Base-by-base conservation (phyloP, 2,888 invertebrate species). In the Mimachlamys varia region DNA sequence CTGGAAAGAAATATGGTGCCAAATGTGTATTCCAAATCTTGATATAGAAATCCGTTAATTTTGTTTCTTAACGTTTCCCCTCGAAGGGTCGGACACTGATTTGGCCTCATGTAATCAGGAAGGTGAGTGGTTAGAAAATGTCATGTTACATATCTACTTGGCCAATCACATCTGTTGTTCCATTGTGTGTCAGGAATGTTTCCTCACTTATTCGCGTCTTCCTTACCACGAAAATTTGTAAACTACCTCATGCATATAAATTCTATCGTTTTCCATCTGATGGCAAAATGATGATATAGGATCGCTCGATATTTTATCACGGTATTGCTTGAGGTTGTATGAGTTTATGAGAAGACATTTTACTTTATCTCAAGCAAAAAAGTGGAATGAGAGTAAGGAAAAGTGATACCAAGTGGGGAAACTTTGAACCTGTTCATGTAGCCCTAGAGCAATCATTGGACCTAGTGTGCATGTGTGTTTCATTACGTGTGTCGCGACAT, bases 71-170 rank as follows among this genome's bases (percentile, higher is more conserved):
- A 89, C 38, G 37, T 62, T 89, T 58, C 91, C 92, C 91, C 92
- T 55, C 88, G 76, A 95, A 95, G 95, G 95, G 92, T 94, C 95
- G 55, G 93, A 95, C 93, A 93, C 94, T 90, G 95, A 95, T 90
- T 91, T 94, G 90, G 92, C 93, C 33, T 76, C 76, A 76, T 76
- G 76, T 53, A 94, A 95, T 92, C 94, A 95, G 89, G 94, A 95
- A 95, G 95, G 95, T 95, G 95, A 95, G 95, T 91, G 88, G 89
- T 76, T 76, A 76, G 76, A 76, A 76, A 76, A 33, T 76, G 76
- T 76, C 76, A 76, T 76, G 76, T 76, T 27, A 76, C 76, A 76
- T 76, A 76, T 76, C 76, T 76, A 76, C 33, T 76, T 76, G 76
- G 76, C 76, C 76, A 76, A 76, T 76, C 33, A 76, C 76, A 76